Percentiles rank a stretch among this genome's conserved stretches.
These are phyloP conservation scores for Tupiocoris notatus DNA, from an alignment of 2,888 invertebrate species.

Conservation along the genomic window DNA sequence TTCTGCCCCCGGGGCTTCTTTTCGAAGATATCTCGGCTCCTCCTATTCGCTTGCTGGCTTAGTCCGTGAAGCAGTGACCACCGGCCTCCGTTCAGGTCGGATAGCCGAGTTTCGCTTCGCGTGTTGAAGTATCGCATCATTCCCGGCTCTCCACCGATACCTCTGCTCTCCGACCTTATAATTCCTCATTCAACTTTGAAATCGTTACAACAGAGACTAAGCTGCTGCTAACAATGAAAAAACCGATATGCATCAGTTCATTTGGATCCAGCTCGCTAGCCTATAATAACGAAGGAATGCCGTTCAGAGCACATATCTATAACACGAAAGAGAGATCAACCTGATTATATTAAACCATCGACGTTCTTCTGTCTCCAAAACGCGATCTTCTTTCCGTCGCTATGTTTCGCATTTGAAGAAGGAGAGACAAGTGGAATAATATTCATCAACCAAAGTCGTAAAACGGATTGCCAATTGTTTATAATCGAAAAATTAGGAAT, in stretches of 20 bases:
- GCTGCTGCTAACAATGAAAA: background rate
- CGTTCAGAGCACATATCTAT: too few species aligned
- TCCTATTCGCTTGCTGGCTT: background rate
- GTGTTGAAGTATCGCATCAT: conserved; percentile 38
- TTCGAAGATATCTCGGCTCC: background rate
- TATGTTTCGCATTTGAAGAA: too few species aligned
- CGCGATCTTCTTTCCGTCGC: too few species aligned
- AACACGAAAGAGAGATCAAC: too few species aligned
- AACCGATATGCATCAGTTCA: background rate
- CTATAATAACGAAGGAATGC: background rate
- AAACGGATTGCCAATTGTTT: too few species aligned
- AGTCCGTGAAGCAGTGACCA: background rate
- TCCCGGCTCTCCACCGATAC: background rate
- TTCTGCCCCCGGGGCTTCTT: conserved; percentile 27
- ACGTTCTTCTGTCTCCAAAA: too few species aligned
- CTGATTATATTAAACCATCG: too few species aligned
- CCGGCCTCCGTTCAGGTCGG: background rate
- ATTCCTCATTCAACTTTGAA: conserved; percentile 19
- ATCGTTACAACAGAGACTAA: too few species aligned
- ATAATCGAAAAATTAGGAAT: too few species aligned
- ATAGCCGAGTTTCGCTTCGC: conserved; percentile 35
- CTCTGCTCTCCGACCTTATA: conserved; percentile 7
- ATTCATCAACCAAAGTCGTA: too few species aligned
- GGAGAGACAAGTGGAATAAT: too few species aligned
- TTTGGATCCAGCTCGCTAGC: background rate